Conservation (phyloP, 2,888 invertebrate genomes). For the Phoenoteleia sp. region DNA sequence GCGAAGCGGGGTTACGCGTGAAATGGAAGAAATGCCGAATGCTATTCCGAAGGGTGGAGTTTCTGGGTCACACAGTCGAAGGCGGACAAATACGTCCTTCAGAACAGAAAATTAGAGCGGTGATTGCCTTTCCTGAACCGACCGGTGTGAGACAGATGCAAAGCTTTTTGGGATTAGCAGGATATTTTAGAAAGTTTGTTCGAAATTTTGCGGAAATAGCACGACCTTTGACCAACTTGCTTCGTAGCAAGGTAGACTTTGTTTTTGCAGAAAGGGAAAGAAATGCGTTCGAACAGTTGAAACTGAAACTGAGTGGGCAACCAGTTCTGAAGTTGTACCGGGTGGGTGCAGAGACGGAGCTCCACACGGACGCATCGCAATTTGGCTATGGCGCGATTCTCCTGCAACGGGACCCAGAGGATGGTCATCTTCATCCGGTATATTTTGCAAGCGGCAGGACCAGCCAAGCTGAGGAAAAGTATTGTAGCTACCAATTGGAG, state of each 20-base stretch:
- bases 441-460: conserved; percentile 63
- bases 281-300: conserved; percentile 4
- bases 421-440: conserved; percentile 39
- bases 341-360: conserved; percentile 40
- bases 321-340: conserved; percentile 73
- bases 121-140: not conserved
- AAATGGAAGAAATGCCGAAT: conserved; percentile 30
- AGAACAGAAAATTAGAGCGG: not conserved
- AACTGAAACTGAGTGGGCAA: not conserved
- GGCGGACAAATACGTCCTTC: not conserved
- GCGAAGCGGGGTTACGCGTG: conserved; percentile 4
- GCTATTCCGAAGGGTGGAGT: conserved; percentile 6
- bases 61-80: conserved; percentile 4
- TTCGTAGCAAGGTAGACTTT: conserved; percentile 66
- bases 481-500: conserved; percentile 75
- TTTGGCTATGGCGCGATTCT: conserved; percentile 66
- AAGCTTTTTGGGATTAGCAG: not conserved
- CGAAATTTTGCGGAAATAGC: not conserved
- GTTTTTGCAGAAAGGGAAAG: conserved; percentile 6
- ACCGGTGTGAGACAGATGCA: not conserved
- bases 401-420: conserved; percentile 64
- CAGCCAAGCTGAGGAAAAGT: conserved; percentile 70
- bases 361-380: conserved; percentile 28
- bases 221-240: conserved; percentile 73
- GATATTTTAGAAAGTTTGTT: not conserved